These are phyloP conservation scores for Papilio glaucus DNA, from an alignment of 1,140 invertebrate species.

Conservation along the genomic window DNA sequence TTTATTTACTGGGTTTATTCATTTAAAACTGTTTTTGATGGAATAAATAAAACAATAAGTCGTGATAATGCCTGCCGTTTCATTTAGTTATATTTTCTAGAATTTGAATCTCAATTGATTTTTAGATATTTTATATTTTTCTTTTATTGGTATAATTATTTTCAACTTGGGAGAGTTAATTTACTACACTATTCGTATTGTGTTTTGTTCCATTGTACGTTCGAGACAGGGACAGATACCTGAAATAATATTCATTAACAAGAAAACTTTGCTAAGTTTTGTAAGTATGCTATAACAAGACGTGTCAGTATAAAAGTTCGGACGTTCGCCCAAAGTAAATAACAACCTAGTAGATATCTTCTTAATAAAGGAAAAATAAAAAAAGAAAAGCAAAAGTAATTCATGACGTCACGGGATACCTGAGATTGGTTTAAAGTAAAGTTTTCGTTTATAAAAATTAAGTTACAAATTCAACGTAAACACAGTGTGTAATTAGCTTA, in stretches of 20 bases:
- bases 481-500: no score
- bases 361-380: slow-evolving; percentile 4
- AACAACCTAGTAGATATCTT: neutral
- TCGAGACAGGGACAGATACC: neutral
- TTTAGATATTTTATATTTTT: no score
- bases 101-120: neutral
- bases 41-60: no score
- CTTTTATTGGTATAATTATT: neutral
- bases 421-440: no score
- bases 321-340: neutral
- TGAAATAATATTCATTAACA: slow-evolving; percentile 35
- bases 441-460: no score
- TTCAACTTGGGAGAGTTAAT: neutral
- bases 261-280: slow-evolving; percentile 27
- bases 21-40: no score
- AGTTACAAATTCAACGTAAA: no score
- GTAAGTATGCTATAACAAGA: slow-evolving; percentile 27
- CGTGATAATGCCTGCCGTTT: no score
- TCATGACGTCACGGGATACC: no score
- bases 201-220: neutral
- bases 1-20: no score
- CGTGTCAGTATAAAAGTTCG: slow-evolving; percentile 22
- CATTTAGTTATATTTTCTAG: neutral
- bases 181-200: neutral
- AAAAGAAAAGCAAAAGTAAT: neutral